A percentile compares a stretch with the other conserved stretches of the same genome.
Conservation (phyloP, 2,888 invertebrate species). For the Lasioglossum lativentre region DNA sequence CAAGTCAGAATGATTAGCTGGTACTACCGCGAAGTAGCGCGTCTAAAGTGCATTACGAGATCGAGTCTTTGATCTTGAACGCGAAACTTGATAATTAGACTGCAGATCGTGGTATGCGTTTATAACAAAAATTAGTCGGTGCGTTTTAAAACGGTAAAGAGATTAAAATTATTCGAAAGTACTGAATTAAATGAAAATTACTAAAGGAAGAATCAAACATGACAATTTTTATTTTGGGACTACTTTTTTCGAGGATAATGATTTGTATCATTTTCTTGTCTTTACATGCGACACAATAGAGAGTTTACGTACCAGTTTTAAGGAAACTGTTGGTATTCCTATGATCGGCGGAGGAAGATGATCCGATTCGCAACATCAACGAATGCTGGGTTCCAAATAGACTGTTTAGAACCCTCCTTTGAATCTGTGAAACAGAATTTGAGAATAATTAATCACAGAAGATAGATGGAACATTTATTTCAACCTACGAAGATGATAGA, state of each 20-base stretch:
- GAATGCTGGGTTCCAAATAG: neutral
- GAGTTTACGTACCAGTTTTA: neutral
- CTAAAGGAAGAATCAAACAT: too few species aligned
- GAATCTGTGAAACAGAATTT: neutral
- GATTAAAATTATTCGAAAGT: neutral
- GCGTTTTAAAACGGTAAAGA: neutral
- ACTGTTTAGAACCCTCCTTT: neutral
- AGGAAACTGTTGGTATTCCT: too few species aligned
- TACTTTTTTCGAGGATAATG: too few species aligned
- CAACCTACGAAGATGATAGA: too few species aligned
- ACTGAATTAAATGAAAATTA: too few species aligned
- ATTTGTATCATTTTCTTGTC: too few species aligned
- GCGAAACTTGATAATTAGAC: neutral
- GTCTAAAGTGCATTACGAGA: neutral
- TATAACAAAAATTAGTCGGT: neutral
- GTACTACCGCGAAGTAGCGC: too few species aligned
- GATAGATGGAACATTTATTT: neutral
- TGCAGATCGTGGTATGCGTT: neutral
- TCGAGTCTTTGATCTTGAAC: neutral
- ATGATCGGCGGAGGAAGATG: too few species aligned
- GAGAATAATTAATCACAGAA: neutral
- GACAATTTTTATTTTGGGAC: neutral
- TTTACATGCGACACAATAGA: neutral
- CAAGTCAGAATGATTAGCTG: neutral
- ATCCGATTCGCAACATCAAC: neutral